A percentile compares a stretch with the other conserved stretches of the same genome.
phyloP scores from a whole-genome alignment of 2,888 invertebrate species.

The Synanthedon andrenaeformis region DNA sequence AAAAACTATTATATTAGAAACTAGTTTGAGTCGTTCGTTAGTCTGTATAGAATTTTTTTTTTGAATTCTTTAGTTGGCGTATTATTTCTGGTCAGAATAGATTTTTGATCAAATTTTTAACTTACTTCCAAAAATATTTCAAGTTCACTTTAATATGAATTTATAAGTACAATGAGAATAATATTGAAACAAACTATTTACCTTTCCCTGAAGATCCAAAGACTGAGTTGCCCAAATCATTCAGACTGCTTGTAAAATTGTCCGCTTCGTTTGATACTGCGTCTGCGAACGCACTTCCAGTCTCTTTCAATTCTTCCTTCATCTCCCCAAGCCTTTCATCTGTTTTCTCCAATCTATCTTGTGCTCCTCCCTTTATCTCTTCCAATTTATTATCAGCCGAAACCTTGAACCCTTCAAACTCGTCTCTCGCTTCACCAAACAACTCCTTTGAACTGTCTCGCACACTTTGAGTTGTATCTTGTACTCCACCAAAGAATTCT shows the following conservation, averaged over 20 bases:
- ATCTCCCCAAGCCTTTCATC: slow-evolving; percentile 35
- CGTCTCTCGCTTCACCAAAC: slow-evolving; percentile 42
- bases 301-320: slow-evolving; percentile 21
- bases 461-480: slow-evolving; percentile 24
- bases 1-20: neutral
- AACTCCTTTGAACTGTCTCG: slow-evolving; percentile 39
- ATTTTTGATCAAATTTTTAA: too few species aligned
- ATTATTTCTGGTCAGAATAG: neutral
- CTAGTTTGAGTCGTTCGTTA: neutral
- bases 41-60: neutral
- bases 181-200: slow-evolving; percentile 9
- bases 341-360: slow-evolving; percentile 32
- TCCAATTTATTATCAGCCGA: slow-evolving; percentile 57
- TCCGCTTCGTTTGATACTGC: slow-evolving; percentile 45
- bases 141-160: too few species aligned
- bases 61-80: neutral
- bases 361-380: slow-evolving; percentile 40
- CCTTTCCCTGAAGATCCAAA: slow-evolving; percentile 64
- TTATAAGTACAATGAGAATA: too few species aligned
- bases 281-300: slow-evolving; percentile 28
- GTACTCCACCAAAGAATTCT: slow-evolving; percentile 36
- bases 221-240: slow-evolving; percentile 57
- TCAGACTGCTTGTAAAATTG: slow-evolving; percentile 52
- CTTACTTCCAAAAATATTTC: too few species aligned
- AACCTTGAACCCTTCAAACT: slow-evolving; percentile 59